phyloP scores from a whole-genome alignment of 2,888 invertebrate genomes.

The Clistopyga incitator region DNA sequence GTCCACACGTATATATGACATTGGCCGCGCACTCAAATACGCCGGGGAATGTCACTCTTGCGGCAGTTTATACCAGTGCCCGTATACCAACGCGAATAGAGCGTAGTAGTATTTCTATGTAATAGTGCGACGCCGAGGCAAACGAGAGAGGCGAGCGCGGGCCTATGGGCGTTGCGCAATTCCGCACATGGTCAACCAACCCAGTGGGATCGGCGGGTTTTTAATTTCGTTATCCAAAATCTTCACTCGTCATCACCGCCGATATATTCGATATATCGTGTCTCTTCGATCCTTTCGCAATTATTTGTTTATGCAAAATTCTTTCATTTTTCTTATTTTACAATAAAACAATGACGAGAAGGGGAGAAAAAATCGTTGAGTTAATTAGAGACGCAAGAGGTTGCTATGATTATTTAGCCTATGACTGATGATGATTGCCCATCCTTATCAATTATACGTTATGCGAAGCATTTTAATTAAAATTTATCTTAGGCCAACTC shows the following conservation, averaged over 20 bases:
- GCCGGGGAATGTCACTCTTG: conserved; percentile 53
- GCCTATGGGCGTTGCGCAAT: neutral
- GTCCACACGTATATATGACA: conserved; percentile 36
- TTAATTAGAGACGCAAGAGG: neutral
- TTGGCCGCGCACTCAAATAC: conserved; percentile 42
- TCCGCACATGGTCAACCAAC: neutral
- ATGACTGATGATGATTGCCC: neutral
- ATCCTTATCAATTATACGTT: neutral
- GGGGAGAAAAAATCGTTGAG: neutral
- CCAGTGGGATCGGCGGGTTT: neutral
- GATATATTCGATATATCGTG: neutral
- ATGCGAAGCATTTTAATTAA: conserved; percentile 11
- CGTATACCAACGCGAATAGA: neutral
- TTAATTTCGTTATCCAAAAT: neutral
- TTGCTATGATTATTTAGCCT: conserved; percentile 13
- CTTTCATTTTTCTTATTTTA: neutral
- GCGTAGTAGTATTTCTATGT: neutral
- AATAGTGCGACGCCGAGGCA: conserved; percentile 1
- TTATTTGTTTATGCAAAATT: neutral
- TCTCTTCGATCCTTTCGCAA: neutral
- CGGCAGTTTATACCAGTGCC: neutral
- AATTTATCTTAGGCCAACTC: conserved; percentile 27
- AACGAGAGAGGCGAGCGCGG: conserved; percentile 9
- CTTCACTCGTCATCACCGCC: neutral
- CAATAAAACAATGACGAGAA: neutral